Evolutionary conservation across 2,113 vertebrate genomes (phyloP).

Genomic region (Epinephelus fuscoguttatus): DNA sequence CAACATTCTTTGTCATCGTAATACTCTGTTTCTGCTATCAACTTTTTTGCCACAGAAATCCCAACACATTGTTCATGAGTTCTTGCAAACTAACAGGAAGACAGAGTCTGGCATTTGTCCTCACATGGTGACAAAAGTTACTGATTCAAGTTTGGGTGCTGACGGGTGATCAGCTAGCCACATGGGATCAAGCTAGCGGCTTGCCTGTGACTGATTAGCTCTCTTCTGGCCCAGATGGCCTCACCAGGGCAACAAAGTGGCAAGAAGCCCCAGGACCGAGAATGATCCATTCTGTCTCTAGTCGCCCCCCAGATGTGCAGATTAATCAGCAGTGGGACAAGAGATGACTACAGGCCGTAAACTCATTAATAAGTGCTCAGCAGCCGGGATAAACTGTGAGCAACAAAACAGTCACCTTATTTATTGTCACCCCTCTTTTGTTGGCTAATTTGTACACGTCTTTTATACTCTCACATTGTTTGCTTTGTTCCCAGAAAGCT

Average conservation of each 20-base stretch:
- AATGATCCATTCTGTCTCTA: slow-evolving; percentile 45
- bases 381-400: slow-evolving; percentile 20
- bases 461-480: background rate
- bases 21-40: background rate
- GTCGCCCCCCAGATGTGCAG: slow-evolving; percentile 47
- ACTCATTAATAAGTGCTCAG: slow-evolving; percentile 59
- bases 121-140: slow-evolving; percentile 1
- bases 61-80: background rate
- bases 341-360: slow-evolving; percentile 48
- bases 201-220: slow-evolving; percentile 61
- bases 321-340: slow-evolving; percentile 60
- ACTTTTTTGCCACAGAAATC: background rate
- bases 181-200: slow-evolving; percentile 42
- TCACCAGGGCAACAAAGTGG: slow-evolving; percentile 42
- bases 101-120: background rate
- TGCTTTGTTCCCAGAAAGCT: slow-evolving; percentile 17
- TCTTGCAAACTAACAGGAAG: slow-evolving; percentile 1
- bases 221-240: slow-evolving; percentile 59
- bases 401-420: slow-evolving; percentile 32
- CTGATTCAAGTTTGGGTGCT: slow-evolving; percentile 21
- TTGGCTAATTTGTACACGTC: slow-evolving; percentile 28
- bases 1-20: background rate
- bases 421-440: slow-evolving; percentile 18
- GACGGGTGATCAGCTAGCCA: slow-evolving; percentile 38
- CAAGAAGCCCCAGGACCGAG: slow-evolving; percentile 36